These are phyloP conservation scores for Hippocampus comes DNA, from an alignment of 2,113 vertebrate species.

Conservation along the genomic window DNA sequence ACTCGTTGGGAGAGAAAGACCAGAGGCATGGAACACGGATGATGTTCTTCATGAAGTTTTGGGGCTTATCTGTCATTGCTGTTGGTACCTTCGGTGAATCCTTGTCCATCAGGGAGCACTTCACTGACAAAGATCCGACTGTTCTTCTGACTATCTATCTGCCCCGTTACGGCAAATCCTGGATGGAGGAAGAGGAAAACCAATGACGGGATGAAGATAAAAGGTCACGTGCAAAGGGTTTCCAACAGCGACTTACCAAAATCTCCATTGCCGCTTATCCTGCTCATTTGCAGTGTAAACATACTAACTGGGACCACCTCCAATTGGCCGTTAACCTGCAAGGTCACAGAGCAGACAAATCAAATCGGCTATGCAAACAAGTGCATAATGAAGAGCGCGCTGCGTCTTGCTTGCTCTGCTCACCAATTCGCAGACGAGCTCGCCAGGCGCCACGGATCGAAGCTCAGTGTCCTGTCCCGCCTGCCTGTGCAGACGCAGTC, in stretches of 20 bases:
- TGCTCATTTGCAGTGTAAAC: slow-evolving; percentile 78
- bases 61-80: not conserved
- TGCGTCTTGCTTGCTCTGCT: slow-evolving; percentile 35
- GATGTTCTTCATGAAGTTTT: not conserved
- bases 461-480: slow-evolving; percentile 67
- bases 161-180: slow-evolving; percentile 89
- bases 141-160: slow-evolving; percentile 77
- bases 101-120: slow-evolving; percentile 82
- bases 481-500: slow-evolving; percentile 75
- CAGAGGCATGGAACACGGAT: not conserved
- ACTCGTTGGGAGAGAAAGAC: not conserved
- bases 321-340: slow-evolving; percentile 81
- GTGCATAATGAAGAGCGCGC: not conserved
- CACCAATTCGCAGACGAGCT: slow-evolving; percentile 80
- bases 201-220: slow-evolving; percentile 3
- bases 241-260: slow-evolving; percentile 77
- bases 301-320: slow-evolving; percentile 80
- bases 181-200: slow-evolving; percentile 2
- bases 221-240: not conserved
- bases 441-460: slow-evolving; percentile 58
- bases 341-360: slow-evolving; percentile 31
- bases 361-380: slow-evolving; percentile 15
- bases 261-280: slow-evolving; percentile 72
- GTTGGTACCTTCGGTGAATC: slow-evolving; percentile 79
- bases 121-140: slow-evolving; percentile 85